These are phyloP conservation scores for Halcyon senegalensis DNA, from an alignment of 2,113 vertebrate genomes.

Conservation along the genomic window DNA sequence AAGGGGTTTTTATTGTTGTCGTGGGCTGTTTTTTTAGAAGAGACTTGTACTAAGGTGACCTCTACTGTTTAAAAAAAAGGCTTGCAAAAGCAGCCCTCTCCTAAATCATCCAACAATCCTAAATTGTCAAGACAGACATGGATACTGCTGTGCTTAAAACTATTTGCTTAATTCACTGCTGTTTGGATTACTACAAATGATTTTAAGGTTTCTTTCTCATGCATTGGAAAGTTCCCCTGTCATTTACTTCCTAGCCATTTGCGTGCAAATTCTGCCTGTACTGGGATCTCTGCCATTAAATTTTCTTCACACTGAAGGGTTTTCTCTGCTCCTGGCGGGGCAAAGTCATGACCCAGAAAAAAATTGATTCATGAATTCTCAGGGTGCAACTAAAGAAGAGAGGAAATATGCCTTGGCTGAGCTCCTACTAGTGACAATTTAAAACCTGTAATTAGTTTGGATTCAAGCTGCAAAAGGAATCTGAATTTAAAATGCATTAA, in stretches of 20 bases:
- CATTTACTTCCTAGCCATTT: constrained; percentile 76
- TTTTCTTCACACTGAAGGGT: constrained; percentile 81
- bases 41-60: constrained; percentile 82
- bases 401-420: constrained; percentile 81
- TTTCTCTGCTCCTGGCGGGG: constrained; percentile 80
- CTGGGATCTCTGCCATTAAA: constrained; percentile 78
- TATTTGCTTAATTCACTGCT: constrained; percentile 74
- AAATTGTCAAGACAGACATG: constrained; percentile 70
- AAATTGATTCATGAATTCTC: constrained; percentile 85
- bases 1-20: constrained; percentile 36
- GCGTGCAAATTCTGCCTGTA: constrained; percentile 74
- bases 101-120: constrained; percentile 65
- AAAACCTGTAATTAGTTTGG: constrained; percentile 86
- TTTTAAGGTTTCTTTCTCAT: constrained; percentile 68
- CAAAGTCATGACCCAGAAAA: constrained; percentile 84
- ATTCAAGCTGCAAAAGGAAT: constrained; percentile 82
- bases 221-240: constrained; percentile 74
- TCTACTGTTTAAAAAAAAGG: constrained; percentile 78
- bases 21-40: constrained; percentile 34
- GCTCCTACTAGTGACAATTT: constrained; percentile 83
- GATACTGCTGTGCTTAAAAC: constrained; percentile 69
- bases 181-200: constrained; percentile 69
- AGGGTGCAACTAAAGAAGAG: constrained; percentile 78
- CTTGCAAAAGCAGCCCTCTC: constrained; percentile 73
- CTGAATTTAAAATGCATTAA: constrained; percentile 83